These are phyloP conservation scores for Ailuropoda melanoleuca DNA, from an alignment of 2,113 vertebrate genomes.

Conservation along the genomic window DNA sequence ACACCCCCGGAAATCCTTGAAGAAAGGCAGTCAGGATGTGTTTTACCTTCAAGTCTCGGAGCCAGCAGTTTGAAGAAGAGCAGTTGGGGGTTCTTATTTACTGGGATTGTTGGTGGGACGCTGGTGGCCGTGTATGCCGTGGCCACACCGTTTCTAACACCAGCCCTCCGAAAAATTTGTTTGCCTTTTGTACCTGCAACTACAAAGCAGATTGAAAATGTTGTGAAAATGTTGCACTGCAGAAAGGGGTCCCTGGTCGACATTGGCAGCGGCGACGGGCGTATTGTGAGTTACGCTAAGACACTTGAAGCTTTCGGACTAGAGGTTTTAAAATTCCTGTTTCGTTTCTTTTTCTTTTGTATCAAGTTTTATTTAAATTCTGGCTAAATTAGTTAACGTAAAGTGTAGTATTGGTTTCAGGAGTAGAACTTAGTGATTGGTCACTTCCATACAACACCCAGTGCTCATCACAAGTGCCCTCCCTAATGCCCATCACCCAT, in stretches of 20 bases:
- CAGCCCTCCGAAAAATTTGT: constrained; percentile 92
- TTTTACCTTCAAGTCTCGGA: accelerated
- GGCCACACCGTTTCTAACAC: constrained; percentile 89
- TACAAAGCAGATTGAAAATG: constrained; percentile 89
- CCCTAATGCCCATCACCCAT: background rate
- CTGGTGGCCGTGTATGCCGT: constrained; percentile 89
- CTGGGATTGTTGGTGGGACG: constrained; percentile 86
- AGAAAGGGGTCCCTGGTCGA: constrained; percentile 91
- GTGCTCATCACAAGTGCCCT: background rate
- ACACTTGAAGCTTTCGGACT: background rate
- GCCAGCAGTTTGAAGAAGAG: background rate
- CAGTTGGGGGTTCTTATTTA: constrained; percentile 84
- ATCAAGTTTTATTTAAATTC: background rate
- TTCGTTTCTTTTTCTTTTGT: background rate
- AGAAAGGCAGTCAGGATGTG: accelerated
- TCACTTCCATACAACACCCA: too few species aligned
- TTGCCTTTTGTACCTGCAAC: constrained; percentile 97
- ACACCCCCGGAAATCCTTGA: accelerated
- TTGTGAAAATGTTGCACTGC: constrained; percentile 86
- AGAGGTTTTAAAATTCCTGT: background rate
- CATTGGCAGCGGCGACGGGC: constrained; percentile 96
- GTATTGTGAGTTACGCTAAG: constrained; percentile 89
- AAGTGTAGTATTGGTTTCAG: background rate
- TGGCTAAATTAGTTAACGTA: background rate
- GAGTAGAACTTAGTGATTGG: background rate